Evolutionary conservation across 2,113 vertebrate genomes (phyloP).

Genomic region (Fregata magnificens): DNA sequence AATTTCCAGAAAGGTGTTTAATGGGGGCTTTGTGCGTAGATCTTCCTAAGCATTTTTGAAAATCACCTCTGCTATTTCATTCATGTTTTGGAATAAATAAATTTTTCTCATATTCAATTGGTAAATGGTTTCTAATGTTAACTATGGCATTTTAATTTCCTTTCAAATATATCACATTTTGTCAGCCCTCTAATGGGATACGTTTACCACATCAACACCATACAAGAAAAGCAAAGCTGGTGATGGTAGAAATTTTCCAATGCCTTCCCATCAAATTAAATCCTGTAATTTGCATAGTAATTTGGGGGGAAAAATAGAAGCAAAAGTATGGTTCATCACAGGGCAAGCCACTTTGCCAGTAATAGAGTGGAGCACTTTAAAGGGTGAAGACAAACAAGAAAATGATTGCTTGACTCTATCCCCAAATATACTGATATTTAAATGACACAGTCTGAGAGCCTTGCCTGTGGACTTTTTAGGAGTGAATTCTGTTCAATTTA

Average conservation of each 20-base stretch:
- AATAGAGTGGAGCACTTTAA: not conserved
- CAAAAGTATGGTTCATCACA: not conserved
- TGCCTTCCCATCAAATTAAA: not conserved
- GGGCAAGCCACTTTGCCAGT: not conserved
- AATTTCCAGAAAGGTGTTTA: not conserved
- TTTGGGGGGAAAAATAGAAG: not conserved
- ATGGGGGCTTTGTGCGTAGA: not conserved
- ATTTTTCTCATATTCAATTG: not conserved
- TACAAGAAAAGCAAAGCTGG: not conserved
- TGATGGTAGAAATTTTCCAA: not conserved
- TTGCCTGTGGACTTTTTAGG: not conserved
- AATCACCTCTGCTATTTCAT: not conserved
- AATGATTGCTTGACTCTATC: not conserved
- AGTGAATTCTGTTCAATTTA: not conserved
- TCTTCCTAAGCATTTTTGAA: not conserved
- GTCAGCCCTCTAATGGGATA: not conserved
- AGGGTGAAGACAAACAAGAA: not conserved
- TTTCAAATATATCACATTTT: not conserved
- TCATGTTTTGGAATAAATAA: not conserved
- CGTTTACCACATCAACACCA: not conserved
- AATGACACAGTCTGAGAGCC: not conserved
- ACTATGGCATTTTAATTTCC: not conserved
- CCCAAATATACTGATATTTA: not conserved
- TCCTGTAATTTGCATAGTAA: not conserved
- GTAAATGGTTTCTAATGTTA: not conserved